A percentile compares a stretch with the other conserved stretches of the same genome.
Conservation (phyloP, 2,797 vertebrate genomes). For the Pteropus rufus region DNA sequence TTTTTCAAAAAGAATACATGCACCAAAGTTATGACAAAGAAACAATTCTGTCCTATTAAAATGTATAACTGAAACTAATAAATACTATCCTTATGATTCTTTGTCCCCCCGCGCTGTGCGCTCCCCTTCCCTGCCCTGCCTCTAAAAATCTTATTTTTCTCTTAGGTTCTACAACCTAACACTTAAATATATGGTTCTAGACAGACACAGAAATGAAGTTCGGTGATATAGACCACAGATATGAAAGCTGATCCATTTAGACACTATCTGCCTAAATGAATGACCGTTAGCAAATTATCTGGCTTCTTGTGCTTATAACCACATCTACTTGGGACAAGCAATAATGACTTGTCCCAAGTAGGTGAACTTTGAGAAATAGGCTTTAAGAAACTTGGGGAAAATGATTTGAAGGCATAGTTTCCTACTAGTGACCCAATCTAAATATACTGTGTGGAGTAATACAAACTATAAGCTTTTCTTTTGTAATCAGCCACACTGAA, state of each 20-base stretch:
- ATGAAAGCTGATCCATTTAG: background rate
- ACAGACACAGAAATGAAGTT: background rate
- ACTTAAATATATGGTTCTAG: background rate
- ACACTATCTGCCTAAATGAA: background rate
- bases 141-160: background rate
- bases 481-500: background rate
- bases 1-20: background rate
- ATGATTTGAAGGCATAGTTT: background rate
- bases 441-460: background rate
- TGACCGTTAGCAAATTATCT: background rate
- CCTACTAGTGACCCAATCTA: background rate
- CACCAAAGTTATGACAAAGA: background rate
- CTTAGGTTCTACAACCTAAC: background rate
- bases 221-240: background rate
- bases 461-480: background rate
- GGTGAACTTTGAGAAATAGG: background rate
- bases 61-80: background rate
- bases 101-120: background rate
- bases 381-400: background rate
- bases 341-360: background rate
- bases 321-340: background rate
- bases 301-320: background rate
- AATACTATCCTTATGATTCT: background rate
- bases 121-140: rapidly evolving
- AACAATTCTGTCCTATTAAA: background rate